Conservation (phyloP, 2,113 vertebrate species). For the Microcebus griseorufus region DNA sequence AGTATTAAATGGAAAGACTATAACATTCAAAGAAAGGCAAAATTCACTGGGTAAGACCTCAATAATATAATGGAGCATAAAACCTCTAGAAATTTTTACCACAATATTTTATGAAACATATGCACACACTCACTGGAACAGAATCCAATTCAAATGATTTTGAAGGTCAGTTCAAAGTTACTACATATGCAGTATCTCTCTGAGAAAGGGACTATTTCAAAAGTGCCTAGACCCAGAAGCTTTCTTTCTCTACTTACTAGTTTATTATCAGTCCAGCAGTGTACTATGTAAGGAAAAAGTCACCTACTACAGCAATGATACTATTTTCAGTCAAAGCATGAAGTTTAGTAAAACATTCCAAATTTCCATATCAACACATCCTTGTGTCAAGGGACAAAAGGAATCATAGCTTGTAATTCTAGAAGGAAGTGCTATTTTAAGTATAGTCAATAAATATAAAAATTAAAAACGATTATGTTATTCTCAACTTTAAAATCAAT, state of each 20-base stretch:
- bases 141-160: slow-evolving; percentile 54
- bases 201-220: slow-evolving; percentile 46
- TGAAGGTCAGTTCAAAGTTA: slow-evolving; percentile 71
- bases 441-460: neutral
- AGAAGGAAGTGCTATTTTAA: neutral
- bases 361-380: slow-evolving; percentile 30
- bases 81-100: slow-evolving; percentile 63
- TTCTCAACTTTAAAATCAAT: slow-evolving; percentile 35
- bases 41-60: slow-evolving; percentile 64
- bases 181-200: slow-evolving; percentile 2
- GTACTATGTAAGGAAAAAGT: neutral
- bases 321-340: neutral
- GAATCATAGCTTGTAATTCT: neutral
- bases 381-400: neutral
- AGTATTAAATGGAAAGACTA: slow-evolving; percentile 65
- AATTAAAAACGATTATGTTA: neutral
- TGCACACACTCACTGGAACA: slow-evolving; percentile 40
- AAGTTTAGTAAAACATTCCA: slow-evolving; percentile 31
- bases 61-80: slow-evolving; percentile 66
- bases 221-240: neutral
- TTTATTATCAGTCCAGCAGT: slow-evolving; percentile 18
- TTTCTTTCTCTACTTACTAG: slow-evolving; percentile 24
- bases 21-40: slow-evolving; percentile 70
- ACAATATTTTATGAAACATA: slow-evolving; percentile 73
- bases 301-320: neutral